Evolutionary conservation across 2,888 invertebrate genomes (phyloP).

Genomic region (Sphaerophoria taeniata): DNA sequence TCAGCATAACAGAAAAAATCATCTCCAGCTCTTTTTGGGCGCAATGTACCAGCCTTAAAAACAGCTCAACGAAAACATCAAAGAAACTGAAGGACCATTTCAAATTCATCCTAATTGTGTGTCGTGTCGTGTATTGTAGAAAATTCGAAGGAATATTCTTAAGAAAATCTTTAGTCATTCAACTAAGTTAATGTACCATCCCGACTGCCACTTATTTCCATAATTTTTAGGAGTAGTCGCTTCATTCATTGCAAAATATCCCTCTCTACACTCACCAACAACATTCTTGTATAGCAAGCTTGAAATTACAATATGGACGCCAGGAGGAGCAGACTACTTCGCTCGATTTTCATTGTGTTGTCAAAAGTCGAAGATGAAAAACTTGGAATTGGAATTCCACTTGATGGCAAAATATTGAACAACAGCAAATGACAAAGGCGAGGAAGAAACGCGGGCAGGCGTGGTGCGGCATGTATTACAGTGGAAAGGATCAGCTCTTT

Average conservation of each 20-base stretch:
- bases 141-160: constrained; percentile 19
- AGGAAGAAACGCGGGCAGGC: background rate
- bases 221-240: background rate
- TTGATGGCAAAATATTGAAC: constrained; percentile 41
- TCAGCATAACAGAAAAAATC: background rate
- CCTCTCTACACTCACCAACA: too few species aligned
- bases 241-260: constrained; percentile 4
- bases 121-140: constrained; percentile 6
- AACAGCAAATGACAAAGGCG: background rate
- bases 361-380: background rate
- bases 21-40: background rate
- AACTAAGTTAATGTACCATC: constrained; percentile 25
- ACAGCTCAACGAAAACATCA: constrained; percentile 16
- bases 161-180: constrained; percentile 41
- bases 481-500: background rate
- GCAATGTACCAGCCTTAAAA: background rate
- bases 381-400: constrained; percentile 38
- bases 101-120: constrained; percentile 54
- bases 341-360: background rate
- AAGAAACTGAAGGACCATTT: constrained; percentile 29
- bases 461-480: background rate
- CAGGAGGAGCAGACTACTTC: too few species aligned
- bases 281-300: too few species aligned
- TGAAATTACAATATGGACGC: too few species aligned
- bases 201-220: constrained; percentile 27